Evolutionary conservation across 2,888 invertebrate genomes (phyloP), one percentile per base, ranked within the genome.

Genomic region (Laspeyria flexula): DNA sequence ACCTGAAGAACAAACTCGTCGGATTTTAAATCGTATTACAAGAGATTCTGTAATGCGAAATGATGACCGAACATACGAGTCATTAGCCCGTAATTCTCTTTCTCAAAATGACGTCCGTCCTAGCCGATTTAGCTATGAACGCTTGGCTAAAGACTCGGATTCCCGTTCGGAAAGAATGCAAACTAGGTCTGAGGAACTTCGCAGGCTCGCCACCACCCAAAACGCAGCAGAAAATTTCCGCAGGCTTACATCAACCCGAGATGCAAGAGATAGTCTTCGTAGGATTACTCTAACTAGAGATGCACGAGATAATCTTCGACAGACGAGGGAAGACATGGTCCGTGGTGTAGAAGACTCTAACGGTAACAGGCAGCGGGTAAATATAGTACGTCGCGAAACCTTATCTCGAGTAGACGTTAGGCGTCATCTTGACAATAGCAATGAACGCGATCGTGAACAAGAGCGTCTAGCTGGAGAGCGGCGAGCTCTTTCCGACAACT

Each of bases 61-160:
- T 9, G 35, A 71, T 59, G 59, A 13, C 9, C 41, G 52, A 34
- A 38, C 12, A 34, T 35, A 37, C 21, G 37, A n/a, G 31, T 37
- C 44, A 18, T 31, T 21, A 15, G 34, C 44, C 13, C 61, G 46
- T 12, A 16, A 18, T 6, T 16, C 27, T 39, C 31, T 39, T 30
- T 40, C 34, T 31, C 50, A 38, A 40, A 27, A 48, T 16, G 16
- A 43, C 25, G 43, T 35, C 29, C 52, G 42, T 18, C 31, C 12
- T n/a, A 41, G 33, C 9, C 44, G 43, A 10, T 21, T 34, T 42
- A 39, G 5, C 41, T 25, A 43, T 43, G 46, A 41, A 30, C 15
- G 10, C 2, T 5, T 25, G 25, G 25, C 25, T 25, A 7, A 25
- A 25, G 25, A 25, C 25, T 25, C 38, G 10, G 29, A 41, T 30